Evolutionary conservation across 2,888 invertebrate genomes (phyloP).

Genomic region (Thumatha senex): DNA sequence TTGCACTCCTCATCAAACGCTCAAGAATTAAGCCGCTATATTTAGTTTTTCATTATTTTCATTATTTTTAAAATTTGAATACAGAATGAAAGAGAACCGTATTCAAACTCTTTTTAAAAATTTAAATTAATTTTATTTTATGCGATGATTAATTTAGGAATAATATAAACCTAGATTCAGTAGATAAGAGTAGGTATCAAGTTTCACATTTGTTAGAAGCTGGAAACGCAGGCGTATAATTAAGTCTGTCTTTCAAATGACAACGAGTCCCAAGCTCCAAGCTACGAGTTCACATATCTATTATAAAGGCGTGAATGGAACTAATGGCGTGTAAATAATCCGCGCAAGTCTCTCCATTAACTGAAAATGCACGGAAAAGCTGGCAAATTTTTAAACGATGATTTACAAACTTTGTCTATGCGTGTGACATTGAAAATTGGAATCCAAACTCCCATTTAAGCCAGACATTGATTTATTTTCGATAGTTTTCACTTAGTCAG

Average conservation of each 20-base stretch:
- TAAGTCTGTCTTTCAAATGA: constrained; percentile 53
- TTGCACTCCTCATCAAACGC: too few relatives aligned
- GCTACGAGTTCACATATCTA: constrained; percentile 45
- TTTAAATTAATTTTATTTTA: too few relatives aligned
- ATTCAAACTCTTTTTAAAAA: too few relatives aligned
- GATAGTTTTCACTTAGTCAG: too few relatives aligned
- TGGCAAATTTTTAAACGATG: constrained; percentile 67
- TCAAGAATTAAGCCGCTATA: too few relatives aligned
- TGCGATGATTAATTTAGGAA: too few relatives aligned
- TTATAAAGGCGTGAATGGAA: constrained; percentile 56
- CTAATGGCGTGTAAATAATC: constrained; percentile 74
- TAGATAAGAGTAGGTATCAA: too few relatives aligned
- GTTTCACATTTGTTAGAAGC: constrained; percentile 35
- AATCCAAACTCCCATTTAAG: constrained; percentile 35
- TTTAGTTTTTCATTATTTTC: too few relatives aligned
- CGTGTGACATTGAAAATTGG: constrained; percentile 34
- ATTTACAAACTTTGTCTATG: constrained; percentile 38
- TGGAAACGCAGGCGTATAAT: constrained; percentile 50
- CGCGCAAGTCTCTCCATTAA: constrained; percentile 67
- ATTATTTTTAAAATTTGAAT: too few relatives aligned
- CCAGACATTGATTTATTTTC: constrained; percentile 30
- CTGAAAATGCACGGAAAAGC: constrained; percentile 31
- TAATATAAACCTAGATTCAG: too few relatives aligned
- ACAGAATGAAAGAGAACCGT: too few relatives aligned
- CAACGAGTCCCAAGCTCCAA: constrained; percentile 57